Evolutionary conservation across 2,113 vertebrate genomes (phyloP), one percentile per base, ranked within the genome.

Genomic region (Lutjanus erythropterus): DNA sequence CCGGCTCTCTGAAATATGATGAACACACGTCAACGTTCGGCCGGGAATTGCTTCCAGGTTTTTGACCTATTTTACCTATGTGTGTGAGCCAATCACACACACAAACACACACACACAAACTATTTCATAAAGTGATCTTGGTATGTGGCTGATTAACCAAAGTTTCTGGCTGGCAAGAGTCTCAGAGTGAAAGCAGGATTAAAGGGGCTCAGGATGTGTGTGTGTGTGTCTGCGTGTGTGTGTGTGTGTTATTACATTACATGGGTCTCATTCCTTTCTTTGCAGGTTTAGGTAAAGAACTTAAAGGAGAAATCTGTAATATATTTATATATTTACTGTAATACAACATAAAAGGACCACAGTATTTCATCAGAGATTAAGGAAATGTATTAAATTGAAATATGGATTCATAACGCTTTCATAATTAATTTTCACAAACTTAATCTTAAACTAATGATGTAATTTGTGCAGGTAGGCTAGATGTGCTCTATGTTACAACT

Each of bases 31-130:
- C 66, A 59, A 12, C 41, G 25, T 71, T 81, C 6, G 4, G 10
- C 68, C 9, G 1, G 41, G 71, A 91, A 91, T 89, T 81, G 83
- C 71, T 88, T 88, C 90, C 88, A 93, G 87, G 86, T 88, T 85
- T 88, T 70, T 68, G 80, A 80, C 79, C 79, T 74, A 33, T 76
- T 88, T 80, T 64, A 64, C 61, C 11, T 61, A 1, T 9, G 55
- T 68, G 69, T 78, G 70, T 46, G 60, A 68, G 53, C n/a, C 44
- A 71, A 64, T 67, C 50, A 33, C 41, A 42, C 76, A 44, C 42
- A n/a, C 61, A 46, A 14, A 53, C 61, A 35, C 21, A 52, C 42
- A n/a, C 61, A 53, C 19, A 60, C 56, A 64, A 73, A 31, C 37
- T 31, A 56, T 72, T 80, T 78, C 55, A 75, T 33, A 75, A 46